These are phyloP conservation scores for Scaptomyza flava DNA, from an alignment of 2,888 invertebrate species.

Conservation along the genomic window DNA sequence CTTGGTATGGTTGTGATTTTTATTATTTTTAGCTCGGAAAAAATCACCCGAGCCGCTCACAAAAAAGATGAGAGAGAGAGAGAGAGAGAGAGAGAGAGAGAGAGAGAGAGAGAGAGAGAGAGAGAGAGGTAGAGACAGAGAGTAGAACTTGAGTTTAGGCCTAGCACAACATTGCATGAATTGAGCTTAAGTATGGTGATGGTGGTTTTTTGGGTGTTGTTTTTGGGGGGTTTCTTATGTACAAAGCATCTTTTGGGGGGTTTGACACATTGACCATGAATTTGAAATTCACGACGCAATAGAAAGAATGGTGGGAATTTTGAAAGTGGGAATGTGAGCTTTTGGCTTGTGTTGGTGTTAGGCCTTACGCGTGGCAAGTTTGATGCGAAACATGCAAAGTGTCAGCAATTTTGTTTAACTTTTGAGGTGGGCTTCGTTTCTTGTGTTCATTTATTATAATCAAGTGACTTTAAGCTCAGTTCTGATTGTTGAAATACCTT, in stretches of 20 bases:
- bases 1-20: conserved; percentile 22
- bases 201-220: conserved; percentile 24
- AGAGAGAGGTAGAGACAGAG: conserved; percentile 3
- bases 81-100: conserved; percentile 1
- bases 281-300: conserved; percentile 43
- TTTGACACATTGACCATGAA: conserved; percentile 79
- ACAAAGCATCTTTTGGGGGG: conserved; percentile 28
- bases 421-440: conserved; percentile 37
- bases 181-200: conserved; percentile 48
- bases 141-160: conserved; percentile 38
- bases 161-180: conserved; percentile 68
- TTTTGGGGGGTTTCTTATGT: conserved; percentile 14
- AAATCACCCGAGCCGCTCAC: conserved; percentile 19
- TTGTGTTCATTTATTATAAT: conserved; percentile 57
- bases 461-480: conserved; percentile 21
- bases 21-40: conserved; percentile 61
- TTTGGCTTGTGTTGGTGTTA: not conserved
- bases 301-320: not conserved
- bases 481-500: conserved; percentile 5
- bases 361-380: conserved; percentile 7
- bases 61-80: conserved; percentile 2
- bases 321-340: conserved; percentile 3
- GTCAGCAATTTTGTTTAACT: conserved; percentile 9
- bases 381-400: conserved; percentile 25
- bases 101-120: conserved; percentile 3